Conservation (phyloP, 64 coral and sea anemone species). For the Montipora foliosa region DNA sequence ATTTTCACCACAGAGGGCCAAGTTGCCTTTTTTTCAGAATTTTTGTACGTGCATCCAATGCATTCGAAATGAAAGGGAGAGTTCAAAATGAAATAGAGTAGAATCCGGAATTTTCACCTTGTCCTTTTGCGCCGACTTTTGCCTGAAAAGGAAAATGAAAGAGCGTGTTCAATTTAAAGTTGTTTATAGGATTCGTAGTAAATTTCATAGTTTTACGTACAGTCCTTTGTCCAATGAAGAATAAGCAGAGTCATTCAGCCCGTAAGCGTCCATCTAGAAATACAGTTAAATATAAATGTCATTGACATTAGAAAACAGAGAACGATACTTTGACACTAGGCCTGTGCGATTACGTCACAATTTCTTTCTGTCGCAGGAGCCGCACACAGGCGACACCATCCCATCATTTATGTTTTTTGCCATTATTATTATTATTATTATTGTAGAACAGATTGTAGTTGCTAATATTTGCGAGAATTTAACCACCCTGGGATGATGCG, state of each 20-base stretch:
- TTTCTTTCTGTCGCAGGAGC: too few relatives aligned
- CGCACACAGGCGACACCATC: too few relatives aligned
- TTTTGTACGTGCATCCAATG: too few relatives aligned
- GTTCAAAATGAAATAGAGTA: not conserved
- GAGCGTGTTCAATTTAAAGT: not conserved
- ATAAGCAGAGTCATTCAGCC: conserved; percentile 82
- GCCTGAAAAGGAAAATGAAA: conserved; percentile 47
- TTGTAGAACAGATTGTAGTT: too few relatives aligned
- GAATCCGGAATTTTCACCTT: conserved; percentile 58
- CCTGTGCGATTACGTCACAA: too few relatives aligned
- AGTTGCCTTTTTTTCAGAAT: too few relatives aligned
- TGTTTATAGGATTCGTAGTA: not conserved
- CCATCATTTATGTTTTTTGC: not conserved
- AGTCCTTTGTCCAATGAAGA: conserved; percentile 83
- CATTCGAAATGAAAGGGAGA: not conserved
- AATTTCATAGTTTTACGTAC: conserved; percentile 47
- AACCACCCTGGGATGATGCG: too few relatives aligned
- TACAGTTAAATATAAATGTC: not conserved
- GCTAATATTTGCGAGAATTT: too few relatives aligned
- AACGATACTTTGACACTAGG: too few relatives aligned
- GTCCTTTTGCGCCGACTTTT: conserved; percentile 86
- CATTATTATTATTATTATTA: too few relatives aligned
- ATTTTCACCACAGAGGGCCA: too few relatives aligned
- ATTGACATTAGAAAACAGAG: not conserved
- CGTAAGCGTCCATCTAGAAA: conserved; percentile 66